Evolutionary conservation across 2,113 vertebrate species (phyloP).

Genomic region (Onychostoma macrolepis): DNA sequence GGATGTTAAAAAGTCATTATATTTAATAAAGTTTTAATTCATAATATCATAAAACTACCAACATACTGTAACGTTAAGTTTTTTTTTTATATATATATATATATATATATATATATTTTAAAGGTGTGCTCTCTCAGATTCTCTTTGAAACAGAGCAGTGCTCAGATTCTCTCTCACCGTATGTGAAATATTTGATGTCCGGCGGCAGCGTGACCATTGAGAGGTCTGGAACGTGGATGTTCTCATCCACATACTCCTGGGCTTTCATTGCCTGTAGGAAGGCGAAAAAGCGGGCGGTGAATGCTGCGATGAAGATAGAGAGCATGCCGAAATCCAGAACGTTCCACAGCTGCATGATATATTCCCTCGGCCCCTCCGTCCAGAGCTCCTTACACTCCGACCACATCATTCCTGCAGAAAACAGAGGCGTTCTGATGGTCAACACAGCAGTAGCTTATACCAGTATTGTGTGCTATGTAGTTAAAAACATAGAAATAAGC

Average conservation of each 20-base stretch:
- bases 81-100: too few species aligned
- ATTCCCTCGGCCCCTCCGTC: conserved; percentile 87
- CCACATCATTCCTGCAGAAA: conserved; percentile 88
- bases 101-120: too few species aligned
- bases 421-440: neutral
- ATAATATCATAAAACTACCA: neutral
- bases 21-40: neutral
- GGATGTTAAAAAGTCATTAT: neutral
- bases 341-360: conserved; percentile 88
- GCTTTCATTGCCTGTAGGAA: conserved; percentile 87
- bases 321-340: conserved; percentile 90
- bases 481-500: neutral
- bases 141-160: neutral
- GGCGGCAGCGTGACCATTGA: conserved; percentile 84
- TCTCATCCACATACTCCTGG: conserved; percentile 86
- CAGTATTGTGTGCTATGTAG: neutral
- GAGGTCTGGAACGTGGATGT: conserved; percentile 80
- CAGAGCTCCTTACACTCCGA: conserved; percentile 90
- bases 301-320: conserved; percentile 88
- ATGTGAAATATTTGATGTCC: conserved; percentile 88
- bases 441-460: neutral
- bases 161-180: conserved; percentile 72
- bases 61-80: too few species aligned
- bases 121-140: too few species aligned
- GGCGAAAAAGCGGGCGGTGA: conserved; percentile 85